Evolutionary conservation across 2,797 vertebrate species (phyloP), one percentile per base, ranked within the genome.

Genomic region (Moxostoma hubbsi): DNA sequence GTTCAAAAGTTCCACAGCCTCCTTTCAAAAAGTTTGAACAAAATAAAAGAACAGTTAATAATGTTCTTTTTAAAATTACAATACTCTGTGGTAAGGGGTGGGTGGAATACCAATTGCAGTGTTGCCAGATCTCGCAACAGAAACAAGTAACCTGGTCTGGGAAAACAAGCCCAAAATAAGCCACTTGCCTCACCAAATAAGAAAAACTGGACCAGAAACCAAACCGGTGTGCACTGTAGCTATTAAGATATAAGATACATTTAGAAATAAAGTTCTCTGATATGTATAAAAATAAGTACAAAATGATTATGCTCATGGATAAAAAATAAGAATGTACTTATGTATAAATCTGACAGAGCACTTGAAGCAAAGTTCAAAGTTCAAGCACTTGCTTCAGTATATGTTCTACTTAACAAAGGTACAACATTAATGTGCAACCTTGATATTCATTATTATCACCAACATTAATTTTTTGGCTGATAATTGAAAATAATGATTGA

Each of bases 281-380:
- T 87, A 90, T 91, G 91, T 92, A 93, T 90, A 93, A 93, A 94
- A 94, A 94, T 94, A 93, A 93, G 88, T 93, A 92, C 78, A 94
- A 93, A 93, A 93, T 89, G 89, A 91, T 91, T 88, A 92, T 91
- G 92, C 86, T 87, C 76, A 86, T 93, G 91, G 89, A 89, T 92
- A 93, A 67, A 93, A 94, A 94, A 92, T 91, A 92, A 93, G 80
- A 87, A 87, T 89, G 88, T 89, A 87, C 82, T 84, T 89, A 82
- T 84, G 83, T 92, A 89, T 87, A 91, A 92, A 90, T 90, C 85
- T 82, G 87, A 82, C 84, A 81, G 80, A 85, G 87, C 84, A 83
- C 86, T 87, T 84, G 73, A 85, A 87, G 81, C 84, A 67, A 88
- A 53, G 76, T 86, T 86, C 73, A 77, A 73, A 80, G 82, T 84